Conservation (phyloP, 2,113 vertebrate species). For the Sinosuthora webbiana region DNA sequence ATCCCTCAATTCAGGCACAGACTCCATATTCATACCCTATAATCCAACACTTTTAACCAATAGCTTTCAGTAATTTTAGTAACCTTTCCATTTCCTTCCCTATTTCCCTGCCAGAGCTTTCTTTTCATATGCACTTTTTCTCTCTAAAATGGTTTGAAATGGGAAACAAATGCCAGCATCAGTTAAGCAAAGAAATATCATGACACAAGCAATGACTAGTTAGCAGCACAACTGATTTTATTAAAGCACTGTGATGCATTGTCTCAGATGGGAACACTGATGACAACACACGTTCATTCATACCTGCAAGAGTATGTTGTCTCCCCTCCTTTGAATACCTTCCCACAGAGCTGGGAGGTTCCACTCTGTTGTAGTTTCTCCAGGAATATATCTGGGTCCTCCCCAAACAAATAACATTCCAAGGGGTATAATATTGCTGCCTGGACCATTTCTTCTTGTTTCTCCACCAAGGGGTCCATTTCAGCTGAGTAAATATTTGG, state of each 20-base stretch:
- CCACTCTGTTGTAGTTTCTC: conserved; percentile 87
- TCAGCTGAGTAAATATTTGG: conserved; percentile 88
- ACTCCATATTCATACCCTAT: neutral
- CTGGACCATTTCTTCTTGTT: conserved; percentile 84
- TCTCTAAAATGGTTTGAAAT: neutral
- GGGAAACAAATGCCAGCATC: neutral
- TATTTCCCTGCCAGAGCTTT: neutral
- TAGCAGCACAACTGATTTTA: neutral
- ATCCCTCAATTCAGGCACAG: neutral
- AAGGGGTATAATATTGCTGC: conserved; percentile 81
- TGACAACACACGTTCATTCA: neutral
- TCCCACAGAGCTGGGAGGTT: conserved; percentile 91
- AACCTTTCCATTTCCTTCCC: neutral
- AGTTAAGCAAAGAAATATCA: neutral
- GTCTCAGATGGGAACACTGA: neutral
- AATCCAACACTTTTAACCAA: neutral
- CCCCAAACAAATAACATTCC: conserved; percentile 91
- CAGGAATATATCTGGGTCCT: conserved; percentile 85
- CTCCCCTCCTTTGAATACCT: conserved; percentile 95
- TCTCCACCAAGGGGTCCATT: conserved; percentile 77
- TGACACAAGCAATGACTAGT: neutral
- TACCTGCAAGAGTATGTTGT: conserved; percentile 99
- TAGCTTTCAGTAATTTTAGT: neutral
- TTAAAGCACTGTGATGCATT: neutral
- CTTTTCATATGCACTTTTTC: neutral